phyloP scores from a whole-genome alignment of 2,888 invertebrate genomes.

The Brenthis ino region DNA sequence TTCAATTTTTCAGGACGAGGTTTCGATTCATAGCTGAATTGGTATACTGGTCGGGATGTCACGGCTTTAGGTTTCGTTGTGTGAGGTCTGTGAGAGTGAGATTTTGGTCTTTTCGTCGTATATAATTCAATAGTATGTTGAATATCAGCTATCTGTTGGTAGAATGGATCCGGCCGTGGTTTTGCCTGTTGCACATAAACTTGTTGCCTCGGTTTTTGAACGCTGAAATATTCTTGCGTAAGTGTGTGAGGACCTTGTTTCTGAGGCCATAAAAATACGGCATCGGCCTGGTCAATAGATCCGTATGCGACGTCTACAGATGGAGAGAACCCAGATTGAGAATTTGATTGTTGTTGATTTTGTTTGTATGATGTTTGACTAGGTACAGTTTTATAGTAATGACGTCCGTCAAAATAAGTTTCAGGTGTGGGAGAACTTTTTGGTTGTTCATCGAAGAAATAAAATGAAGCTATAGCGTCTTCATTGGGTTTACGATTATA shows the following conservation, averaged over 20 bases:
- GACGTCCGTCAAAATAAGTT: conserved; percentile 72
- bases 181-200: conserved; percentile 69
- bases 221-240: conserved; percentile 79
- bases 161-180: conserved; percentile 80
- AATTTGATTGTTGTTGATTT: conserved; percentile 49
- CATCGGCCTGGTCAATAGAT: conserved; percentile 71
- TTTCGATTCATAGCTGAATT: conserved; percentile 87
- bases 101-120: conserved; percentile 81
- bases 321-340: conserved; percentile 64
- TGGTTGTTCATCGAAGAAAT: conserved; percentile 85
- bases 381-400: conserved; percentile 73
- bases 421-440: conserved; percentile 82
- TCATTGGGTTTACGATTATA: conserved; percentile 69
- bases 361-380: conserved; percentile 55
- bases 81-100: conserved; percentile 65
- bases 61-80: conserved; percentile 76
- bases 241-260: conserved; percentile 77
- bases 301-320: conserved; percentile 73
- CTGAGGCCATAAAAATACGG: conserved; percentile 77
- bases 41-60: conserved; percentile 84
- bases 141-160: conserved; percentile 85
- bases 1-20: conserved; percentile 71
- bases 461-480: conserved; percentile 83
- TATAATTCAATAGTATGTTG: conserved; percentile 85
- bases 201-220: conserved; percentile 72